Conservation (phyloP, 2,113 vertebrate species). For the Cepphus grylle region DNA sequence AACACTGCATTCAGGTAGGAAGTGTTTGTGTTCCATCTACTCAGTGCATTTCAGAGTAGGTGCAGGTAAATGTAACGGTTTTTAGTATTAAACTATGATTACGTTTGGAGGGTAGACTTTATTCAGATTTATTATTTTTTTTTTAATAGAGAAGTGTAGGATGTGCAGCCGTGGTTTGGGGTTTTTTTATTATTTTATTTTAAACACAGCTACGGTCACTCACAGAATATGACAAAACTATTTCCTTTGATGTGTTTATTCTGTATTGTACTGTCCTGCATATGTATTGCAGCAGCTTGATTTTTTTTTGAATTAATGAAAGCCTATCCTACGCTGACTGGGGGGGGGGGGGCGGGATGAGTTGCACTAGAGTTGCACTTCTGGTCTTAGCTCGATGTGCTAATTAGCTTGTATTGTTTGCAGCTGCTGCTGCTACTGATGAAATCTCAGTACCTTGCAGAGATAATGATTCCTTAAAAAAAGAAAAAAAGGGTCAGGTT, state of each 20-base stretch:
- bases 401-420: neutral
- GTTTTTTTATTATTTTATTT: neutral
- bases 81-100: neutral
- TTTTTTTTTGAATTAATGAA: neutral
- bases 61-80: neutral
- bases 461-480: neutral
- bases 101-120: neutral
- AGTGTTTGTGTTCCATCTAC: neutral
- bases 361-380: neutral
- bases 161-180: neutral
- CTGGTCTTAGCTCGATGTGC: neutral
- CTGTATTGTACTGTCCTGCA: neutral
- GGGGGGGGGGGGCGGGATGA: no score
- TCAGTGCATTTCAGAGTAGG: neutral
- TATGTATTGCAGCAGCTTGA: neutral
- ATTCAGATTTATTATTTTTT: no score
- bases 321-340: neutral
- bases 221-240: neutral
- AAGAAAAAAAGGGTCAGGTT: neutral
- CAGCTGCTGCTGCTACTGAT: neutral
- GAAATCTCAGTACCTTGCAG: neutral
- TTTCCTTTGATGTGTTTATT: neutral
- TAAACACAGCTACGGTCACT: neutral
- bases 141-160: neutral
- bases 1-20: neutral